Base-by-base conservation (phyloP, 2,113 vertebrate genomes). In the Eira barbara region DNA sequence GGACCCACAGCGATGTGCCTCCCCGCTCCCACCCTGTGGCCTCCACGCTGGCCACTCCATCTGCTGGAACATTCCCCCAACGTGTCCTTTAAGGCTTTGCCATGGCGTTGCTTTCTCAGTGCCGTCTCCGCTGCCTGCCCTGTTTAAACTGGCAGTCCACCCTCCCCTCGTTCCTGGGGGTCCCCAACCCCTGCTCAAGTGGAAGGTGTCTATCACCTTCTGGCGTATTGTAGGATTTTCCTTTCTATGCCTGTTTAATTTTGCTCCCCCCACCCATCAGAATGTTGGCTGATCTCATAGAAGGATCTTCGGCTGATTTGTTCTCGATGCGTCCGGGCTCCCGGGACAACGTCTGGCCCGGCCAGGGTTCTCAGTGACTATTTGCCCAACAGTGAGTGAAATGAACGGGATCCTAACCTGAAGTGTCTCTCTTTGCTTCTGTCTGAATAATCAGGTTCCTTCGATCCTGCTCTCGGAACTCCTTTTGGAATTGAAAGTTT, bases 321-420 rank as follows among this genome's bases (percentile, higher is more conserved):
- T 23, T 52, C 9, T 59, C 25, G n/a, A 20, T 0, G 0, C 12
- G 2, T 5, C 5, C 18, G 2, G 14, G 79, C 7, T 25, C 20
- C 63, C 17, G 0, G 29, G 6, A 5, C 7, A 10, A 7, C 8
- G 12, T 2, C 67, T 8, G n/a, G 3, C 8, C 2, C 47, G 2
- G 13, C 20, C 34, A 11, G 8, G 20, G 9, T 23, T 17, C 69
- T 87, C 36, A 5, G 0, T 76, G 7, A n/a, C 4, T n/a, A 15
- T 67, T 8, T 49, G 47, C 13, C 20, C 2, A 47, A 2, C 9
- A 3, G 2, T 23, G 61, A 12, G 1, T 6, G 86, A 47, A 18
- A 14, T 8, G 17, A n/a, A 7, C 4, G 11, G 1, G 0, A 0
- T 55, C 69, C 18, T 15, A 0, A 0, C 18, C 45, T 5, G 31